Percentiles rank a stretch among this genome's conserved stretches.
phyloP scores from a whole-genome alignment of 2,113 vertebrate genomes.

The Melanocharis versteri region DNA sequence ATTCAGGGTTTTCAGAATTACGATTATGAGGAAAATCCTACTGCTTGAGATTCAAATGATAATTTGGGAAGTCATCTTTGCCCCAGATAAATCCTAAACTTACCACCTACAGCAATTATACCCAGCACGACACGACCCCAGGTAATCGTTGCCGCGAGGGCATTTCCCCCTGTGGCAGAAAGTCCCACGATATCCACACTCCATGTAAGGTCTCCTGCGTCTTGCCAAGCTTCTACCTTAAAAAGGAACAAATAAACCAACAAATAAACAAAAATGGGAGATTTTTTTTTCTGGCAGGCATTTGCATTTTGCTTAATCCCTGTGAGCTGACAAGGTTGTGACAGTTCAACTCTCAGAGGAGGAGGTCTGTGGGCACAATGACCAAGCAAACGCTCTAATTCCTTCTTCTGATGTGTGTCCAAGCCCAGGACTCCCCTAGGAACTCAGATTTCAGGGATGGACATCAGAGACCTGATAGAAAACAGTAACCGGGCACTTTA shows the following conservation, averaged over 20 bases:
- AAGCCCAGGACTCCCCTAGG: background rate
- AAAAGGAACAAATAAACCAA: background rate
- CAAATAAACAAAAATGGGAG: background rate
- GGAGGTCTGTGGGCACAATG: background rate
- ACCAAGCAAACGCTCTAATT: background rate
- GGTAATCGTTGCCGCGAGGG: background rate
- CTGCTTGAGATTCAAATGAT: background rate
- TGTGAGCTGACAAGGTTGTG: fast-evolving
- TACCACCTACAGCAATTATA: conserved; percentile 43
- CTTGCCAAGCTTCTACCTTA: background rate
- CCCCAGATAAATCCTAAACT: background rate
- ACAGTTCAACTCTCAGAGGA: background rate
- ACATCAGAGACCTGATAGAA: background rate
- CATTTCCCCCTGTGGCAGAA: conserved; percentile 22
- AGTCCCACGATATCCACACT: conserved; percentile 50
- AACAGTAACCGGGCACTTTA: background rate
- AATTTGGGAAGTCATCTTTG: background rate
- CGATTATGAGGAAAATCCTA: background rate
- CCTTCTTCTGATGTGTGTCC: background rate
- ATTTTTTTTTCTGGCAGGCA: background rate
- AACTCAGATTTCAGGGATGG: background rate
- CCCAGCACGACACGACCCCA: background rate
- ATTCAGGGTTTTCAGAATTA: background rate
- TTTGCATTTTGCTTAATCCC: background rate
- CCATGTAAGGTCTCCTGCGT: background rate